Conservation (phyloP, 2,797 vertebrate species). For the Megalops cyprinoides region DNA sequence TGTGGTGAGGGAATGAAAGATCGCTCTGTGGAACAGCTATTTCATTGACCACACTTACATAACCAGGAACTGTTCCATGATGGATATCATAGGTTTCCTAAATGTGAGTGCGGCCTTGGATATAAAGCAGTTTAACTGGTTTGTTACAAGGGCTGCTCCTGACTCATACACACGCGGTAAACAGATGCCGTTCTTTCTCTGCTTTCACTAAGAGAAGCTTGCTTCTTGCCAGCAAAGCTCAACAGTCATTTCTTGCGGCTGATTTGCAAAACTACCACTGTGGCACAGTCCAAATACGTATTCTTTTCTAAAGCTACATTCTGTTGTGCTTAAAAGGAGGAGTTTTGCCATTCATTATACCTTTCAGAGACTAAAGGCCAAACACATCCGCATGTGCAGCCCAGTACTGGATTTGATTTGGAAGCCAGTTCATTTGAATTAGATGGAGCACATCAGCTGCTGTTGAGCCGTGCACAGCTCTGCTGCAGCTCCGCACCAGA, state of each 20-base stretch:
- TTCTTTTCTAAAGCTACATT: no score
- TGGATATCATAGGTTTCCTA: neutral
- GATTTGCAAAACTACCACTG: neutral
- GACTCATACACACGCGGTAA: neutral
- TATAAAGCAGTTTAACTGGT: neutral
- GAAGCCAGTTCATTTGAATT: neutral
- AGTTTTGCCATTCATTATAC: neutral
- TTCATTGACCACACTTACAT: conserved; percentile 21
- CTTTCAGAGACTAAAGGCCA: neutral
- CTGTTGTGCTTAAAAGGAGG: neutral
- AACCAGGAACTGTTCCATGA: conserved; percentile 17
- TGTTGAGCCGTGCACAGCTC: neutral
- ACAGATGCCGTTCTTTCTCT: neutral
- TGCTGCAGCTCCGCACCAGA: neutral
- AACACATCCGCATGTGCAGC: neutral
- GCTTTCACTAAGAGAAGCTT: neutral
- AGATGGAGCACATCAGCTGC: neutral
- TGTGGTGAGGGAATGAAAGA: conserved; percentile 17
- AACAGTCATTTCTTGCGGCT: neutral
- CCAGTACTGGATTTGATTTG: neutral
- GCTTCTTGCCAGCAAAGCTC: conserved; percentile 3
- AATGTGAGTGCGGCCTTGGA: neutral
- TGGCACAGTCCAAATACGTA: no score
- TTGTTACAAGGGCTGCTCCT: neutral
- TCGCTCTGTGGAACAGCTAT: conserved; percentile 3